Evolutionary conservation across 2,888 invertebrate species (phyloP).

Genomic region (Beris morrisii): DNA sequence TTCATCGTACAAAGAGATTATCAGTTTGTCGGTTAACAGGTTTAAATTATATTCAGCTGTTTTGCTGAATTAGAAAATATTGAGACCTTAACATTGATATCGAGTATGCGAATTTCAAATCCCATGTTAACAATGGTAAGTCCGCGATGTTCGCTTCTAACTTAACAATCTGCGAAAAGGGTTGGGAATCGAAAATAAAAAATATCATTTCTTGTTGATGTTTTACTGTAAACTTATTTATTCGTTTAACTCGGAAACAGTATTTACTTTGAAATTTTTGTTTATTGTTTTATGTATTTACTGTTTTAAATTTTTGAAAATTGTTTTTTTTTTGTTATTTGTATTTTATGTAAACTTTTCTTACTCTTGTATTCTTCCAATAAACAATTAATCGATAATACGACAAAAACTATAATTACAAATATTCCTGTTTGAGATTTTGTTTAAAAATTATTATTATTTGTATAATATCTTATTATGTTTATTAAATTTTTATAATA

Average conservation of each 20-base stretch:
- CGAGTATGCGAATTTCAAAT: too few relatives aligned
- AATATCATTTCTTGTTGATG: constrained; percentile 5
- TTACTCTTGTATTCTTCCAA: neutral
- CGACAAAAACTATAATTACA: constrained; percentile 1
- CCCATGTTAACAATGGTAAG: too few relatives aligned
- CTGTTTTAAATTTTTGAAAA: neutral
- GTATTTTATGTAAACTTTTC: neutral
- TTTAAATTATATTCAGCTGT: too few relatives aligned
- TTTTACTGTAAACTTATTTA: constrained; percentile 33
- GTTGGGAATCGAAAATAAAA: too few relatives aligned
- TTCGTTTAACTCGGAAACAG: constrained; percentile 27
- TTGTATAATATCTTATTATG: neutral
- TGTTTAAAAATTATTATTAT: constrained; percentile 10
- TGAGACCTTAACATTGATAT: too few relatives aligned
- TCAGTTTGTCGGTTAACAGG: too few relatives aligned
- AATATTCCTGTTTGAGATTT: constrained; percentile 3
- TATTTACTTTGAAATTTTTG: neutral
- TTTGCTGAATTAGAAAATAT: too few relatives aligned
- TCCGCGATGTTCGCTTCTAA: too few relatives aligned
- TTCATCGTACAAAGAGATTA: too few relatives aligned
- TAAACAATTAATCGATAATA: neutral
- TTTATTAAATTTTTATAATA: constrained; percentile 28
- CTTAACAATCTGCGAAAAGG: too few relatives aligned
- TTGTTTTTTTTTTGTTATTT: neutral
- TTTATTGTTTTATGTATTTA: neutral